phyloP scores from a whole-genome alignment of 2,113 vertebrate genomes.

The Brienomyrus longianalis region DNA sequence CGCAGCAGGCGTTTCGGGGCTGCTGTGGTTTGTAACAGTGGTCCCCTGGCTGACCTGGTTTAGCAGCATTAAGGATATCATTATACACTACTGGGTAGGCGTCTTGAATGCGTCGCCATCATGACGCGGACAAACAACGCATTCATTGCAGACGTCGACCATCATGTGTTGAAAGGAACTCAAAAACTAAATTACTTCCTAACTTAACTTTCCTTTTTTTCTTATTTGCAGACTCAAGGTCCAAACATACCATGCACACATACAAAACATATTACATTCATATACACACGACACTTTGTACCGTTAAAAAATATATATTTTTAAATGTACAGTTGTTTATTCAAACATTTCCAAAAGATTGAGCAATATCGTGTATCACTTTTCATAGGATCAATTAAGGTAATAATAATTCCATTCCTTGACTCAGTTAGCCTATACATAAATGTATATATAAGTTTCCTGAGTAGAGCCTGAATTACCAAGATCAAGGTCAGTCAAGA shows the following conservation, averaged over 20 bases:
- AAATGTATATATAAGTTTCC: no score
- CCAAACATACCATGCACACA: not conserved
- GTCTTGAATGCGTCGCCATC: not conserved
- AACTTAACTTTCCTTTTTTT: not conserved
- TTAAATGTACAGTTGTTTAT: no score
- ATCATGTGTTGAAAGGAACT: not conserved
- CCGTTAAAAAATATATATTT: no score
- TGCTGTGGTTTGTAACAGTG: not conserved
- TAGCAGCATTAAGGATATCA: not conserved
- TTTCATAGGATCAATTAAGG: no score
- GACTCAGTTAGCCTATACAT: no score
- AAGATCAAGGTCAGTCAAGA: no score
- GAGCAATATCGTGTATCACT: no score
- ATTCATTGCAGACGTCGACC: not conserved
- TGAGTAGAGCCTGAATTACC: no score
- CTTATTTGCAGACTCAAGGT: no score
- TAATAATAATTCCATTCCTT: no score
- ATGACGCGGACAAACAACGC: not conserved
- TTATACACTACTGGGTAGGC: not conserved
- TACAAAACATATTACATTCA: not conserved
- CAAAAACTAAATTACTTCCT: not conserved
- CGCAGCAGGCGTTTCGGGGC: not conserved
- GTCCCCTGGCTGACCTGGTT: not conserved
- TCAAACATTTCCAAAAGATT: no score
- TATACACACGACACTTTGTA: not conserved